phyloP scores from a whole-genome alignment of 2,797 vertebrate genomes.

The Acanthiza pusilla region DNA sequence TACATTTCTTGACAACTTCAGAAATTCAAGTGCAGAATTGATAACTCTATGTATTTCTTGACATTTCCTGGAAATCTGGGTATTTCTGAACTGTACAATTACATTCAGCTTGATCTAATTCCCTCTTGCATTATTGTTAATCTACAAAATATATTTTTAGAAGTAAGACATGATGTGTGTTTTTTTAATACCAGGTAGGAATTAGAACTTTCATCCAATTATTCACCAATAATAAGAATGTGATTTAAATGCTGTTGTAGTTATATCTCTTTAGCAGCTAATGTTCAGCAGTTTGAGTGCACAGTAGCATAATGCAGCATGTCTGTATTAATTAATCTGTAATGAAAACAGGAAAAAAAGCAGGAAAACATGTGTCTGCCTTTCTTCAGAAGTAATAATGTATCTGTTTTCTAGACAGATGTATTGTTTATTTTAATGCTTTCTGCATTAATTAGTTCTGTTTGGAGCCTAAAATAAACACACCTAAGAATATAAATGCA shows the following conservation, averaged over 20 bases:
- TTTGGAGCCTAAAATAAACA: slow-evolving; percentile 7
- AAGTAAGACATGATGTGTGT: neutral
- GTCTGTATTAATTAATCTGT: neutral
- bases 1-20: neutral
- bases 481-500: neutral
- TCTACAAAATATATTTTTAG: neutral
- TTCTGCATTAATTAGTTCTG: neutral
- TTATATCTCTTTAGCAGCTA: neutral
- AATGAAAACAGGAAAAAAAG: neutral
- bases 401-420: neutral
- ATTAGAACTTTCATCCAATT: neutral
- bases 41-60: neutral
- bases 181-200: neutral
- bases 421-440: neutral
- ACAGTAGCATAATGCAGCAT: neutral
- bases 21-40: neutral
- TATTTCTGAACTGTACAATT: neutral
- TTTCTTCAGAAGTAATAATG: neutral
- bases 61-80: neutral
- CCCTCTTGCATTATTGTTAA: neutral
- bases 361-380: neutral
- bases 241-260: neutral
- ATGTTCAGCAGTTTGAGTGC: neutral
- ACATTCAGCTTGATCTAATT: neutral
- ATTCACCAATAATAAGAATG: neutral